A percentile compares a stretch with the other conserved stretches of the same genome.
These are phyloP conservation scores for Bugula neritina DNA, from an alignment of 2,888 invertebrate species.

Conservation along the genomic window DNA sequence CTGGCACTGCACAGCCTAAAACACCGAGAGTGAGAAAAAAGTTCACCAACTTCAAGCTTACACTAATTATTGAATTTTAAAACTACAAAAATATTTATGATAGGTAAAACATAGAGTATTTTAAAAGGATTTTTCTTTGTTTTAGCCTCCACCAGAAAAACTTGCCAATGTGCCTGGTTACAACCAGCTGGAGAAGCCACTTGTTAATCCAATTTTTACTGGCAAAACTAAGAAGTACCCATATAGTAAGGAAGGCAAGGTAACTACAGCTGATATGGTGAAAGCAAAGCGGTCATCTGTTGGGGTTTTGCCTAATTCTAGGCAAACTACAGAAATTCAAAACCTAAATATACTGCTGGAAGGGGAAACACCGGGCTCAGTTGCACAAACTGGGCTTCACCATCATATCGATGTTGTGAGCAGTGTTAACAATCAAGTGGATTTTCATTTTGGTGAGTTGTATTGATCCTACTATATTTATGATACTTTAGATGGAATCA, in stretches of 20 bases:
- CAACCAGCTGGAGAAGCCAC: constrained; percentile 39
- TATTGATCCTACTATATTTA: no score
- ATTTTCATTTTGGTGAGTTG: background rate
- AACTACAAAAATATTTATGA: no score
- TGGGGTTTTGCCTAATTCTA: constrained; percentile 39
- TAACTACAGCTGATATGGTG: constrained; percentile 42
- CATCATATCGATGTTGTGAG: constrained; percentile 10
- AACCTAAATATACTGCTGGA: constrained; percentile 28
- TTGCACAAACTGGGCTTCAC: background rate
- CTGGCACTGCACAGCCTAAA: constrained; percentile 31
- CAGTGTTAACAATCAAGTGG: background rate
- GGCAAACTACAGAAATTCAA: constrained; percentile 27
- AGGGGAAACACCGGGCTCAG: constrained; percentile 8
- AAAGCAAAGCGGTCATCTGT: constrained; percentile 40
- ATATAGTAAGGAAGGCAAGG: constrained; percentile 36
- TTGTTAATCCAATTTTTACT: background rate
- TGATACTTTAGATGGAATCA: no score
- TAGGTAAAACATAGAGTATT: no score
- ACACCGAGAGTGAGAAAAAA: constrained; percentile 4
- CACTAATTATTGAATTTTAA: no score
- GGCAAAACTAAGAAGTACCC: constrained; percentile 39
- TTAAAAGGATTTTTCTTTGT: background rate
- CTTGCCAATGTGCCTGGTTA: constrained; percentile 37
- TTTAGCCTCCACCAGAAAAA: constrained; percentile 28
- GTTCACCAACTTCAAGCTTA: no score